Percentiles rank a stretch among this genome's conserved stretches.
These are phyloP conservation scores for Mirounga angustirostris DNA, from an alignment of 2,113 vertebrate genomes.

Conservation along the genomic window DNA sequence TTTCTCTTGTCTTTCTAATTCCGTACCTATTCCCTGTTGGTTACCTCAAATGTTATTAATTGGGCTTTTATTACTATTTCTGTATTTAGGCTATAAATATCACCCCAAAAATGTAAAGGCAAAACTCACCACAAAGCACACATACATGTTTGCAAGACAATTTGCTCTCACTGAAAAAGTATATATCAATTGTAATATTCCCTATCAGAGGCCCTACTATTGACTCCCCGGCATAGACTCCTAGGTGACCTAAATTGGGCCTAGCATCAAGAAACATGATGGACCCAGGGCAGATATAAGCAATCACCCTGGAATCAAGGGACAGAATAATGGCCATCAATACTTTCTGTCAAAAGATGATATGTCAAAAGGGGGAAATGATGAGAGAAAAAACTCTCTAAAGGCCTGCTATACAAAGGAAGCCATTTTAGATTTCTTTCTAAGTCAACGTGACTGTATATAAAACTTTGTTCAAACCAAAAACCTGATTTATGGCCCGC, in stretches of 20 bases:
- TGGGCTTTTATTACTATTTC: neutral
- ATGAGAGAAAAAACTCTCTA: neutral
- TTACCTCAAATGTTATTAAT: neutral
- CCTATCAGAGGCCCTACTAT: neutral
- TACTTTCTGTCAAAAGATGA: neutral
- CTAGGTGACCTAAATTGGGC: neutral
- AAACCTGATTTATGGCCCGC: neutral
- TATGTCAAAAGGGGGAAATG: neutral
- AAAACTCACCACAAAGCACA: neutral
- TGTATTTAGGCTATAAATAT: neutral
- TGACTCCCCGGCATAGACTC: neutral
- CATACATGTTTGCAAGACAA: neutral
- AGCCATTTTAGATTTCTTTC: neutral
- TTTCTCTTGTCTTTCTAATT: neutral
- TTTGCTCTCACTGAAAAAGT: neutral
- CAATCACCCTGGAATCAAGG: neutral
- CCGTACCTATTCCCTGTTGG: neutral
- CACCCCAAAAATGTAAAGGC: neutral
- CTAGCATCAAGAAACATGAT: neutral
- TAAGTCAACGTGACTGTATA: neutral
- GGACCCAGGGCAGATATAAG: neutral
- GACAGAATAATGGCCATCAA: neutral
- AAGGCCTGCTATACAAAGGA: neutral
- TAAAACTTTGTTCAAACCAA: neutral
- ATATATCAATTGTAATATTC: neutral